Percentiles rank a stretch among this genome's conserved stretches.
These are phyloP conservation scores for Phortica magna DNA, from an alignment of 2,888 invertebrate genomes.

Conservation along the genomic window DNA sequence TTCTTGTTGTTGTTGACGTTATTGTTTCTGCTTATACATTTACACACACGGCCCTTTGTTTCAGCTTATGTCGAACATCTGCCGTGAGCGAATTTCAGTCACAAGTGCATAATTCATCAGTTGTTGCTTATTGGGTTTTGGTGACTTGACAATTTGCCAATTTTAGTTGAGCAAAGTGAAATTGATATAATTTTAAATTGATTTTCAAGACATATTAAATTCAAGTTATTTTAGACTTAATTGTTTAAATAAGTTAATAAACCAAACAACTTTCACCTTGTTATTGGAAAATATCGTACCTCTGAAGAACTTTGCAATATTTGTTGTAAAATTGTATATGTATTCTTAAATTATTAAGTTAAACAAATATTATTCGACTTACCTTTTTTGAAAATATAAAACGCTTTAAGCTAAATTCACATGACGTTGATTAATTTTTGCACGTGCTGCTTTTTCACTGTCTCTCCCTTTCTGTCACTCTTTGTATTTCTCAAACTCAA, in stretches of 20 bases:
- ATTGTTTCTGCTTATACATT: background rate
- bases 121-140: background rate
- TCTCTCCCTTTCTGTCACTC: background rate
- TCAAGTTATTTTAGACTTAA: too few relatives aligned
- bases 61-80: conserved; percentile 11
- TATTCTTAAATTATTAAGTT: background rate
- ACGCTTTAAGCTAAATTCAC: conserved; percentile 44
- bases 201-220: too few relatives aligned
- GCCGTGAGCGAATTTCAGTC: background rate
- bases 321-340: background rate
- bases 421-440: conserved; percentile 46
- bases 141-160: too few relatives aligned
- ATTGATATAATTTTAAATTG: too few relatives aligned
- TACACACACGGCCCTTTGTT: background rate
- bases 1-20: background rate
- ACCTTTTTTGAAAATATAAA: conserved; percentile 54
- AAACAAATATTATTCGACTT: conserved; percentile 45
- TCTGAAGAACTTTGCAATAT: conserved; percentile 63
- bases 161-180: too few relatives aligned
- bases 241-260: too few relatives aligned
- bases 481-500: background rate
- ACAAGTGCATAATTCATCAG: background rate
- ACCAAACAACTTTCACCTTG: too few relatives aligned
- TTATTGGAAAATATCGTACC: background rate
- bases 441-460: conserved; percentile 29